A percentile compares a stretch with the other conserved stretches of the same genome.
Evolutionary conservation across 2,113 vertebrate species (phyloP).

Genomic region (Vidua chalybeata): DNA sequence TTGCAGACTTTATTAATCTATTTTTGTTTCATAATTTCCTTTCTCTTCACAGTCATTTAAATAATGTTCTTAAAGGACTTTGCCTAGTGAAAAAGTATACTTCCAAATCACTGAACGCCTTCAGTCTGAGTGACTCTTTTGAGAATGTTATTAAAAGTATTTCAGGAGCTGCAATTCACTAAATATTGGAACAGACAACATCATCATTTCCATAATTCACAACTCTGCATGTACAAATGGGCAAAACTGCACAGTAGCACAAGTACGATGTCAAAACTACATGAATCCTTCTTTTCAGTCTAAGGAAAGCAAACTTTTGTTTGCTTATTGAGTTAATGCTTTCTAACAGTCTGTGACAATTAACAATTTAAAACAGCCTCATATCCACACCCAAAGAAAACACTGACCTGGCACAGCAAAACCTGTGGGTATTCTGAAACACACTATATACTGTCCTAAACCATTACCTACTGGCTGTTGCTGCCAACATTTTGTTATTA

Average conservation of each 20-base stretch:
- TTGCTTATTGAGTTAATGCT: not conserved
- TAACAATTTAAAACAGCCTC: not conserved
- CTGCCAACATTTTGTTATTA: not conserved
- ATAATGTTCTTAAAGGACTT: not conserved
- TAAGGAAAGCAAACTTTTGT: constrained; percentile 11
- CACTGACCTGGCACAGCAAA: not conserved
- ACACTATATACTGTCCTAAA: not conserved
- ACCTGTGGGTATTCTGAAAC: not conserved
- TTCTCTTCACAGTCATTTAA: not conserved
- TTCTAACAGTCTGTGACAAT: constrained; percentile 8
- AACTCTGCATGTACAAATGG: not conserved
- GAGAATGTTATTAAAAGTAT: not conserved
- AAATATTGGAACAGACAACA: not conserved
- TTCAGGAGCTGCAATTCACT: not conserved
- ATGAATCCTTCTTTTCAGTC: constrained; percentile 3
- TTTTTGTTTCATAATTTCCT: not conserved
- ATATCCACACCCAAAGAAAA: not conserved
- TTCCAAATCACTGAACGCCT: not conserved
- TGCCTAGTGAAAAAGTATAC: not conserved
- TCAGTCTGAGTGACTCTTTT: not conserved
- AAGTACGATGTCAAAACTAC: not conserved
- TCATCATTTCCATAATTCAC: not conserved
- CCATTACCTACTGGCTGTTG: not conserved
- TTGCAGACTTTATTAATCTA: not conserved
- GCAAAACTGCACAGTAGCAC: not conserved